Evolutionary conservation across 2,797 vertebrate species (phyloP), one percentile per base, ranked within the genome.

Genomic region (Ctenochaetus hawaiiensis): DNA sequence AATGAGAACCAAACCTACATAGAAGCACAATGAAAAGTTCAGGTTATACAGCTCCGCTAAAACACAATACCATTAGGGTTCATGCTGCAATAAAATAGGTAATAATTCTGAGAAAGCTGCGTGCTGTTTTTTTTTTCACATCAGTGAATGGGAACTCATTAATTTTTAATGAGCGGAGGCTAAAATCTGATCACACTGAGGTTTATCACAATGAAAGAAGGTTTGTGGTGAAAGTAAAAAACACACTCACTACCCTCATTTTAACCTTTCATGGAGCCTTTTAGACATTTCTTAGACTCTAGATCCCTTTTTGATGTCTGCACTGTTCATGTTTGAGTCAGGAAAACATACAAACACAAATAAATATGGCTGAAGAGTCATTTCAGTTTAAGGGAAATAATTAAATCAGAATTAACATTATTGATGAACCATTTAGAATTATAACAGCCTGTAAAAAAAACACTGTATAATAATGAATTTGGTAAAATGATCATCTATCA

Each of bases 101-200:
- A 73, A 73, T 64, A 61, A 47, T 37, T 12, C 63, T 47, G 39
- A 8, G 14, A n/a, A 43, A 20, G 18, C 16, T 51, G 63, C 58
- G 30, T 60, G 49, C 9, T 61, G 6, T 39, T 62, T 12, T 44
- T 48, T 39, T 62, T 12, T 44, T 48, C 49, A 22, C 49, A 57
- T 67, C 13, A 51, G 8, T 67, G 45, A 65, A 66, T 78, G 7
- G n/a, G 34, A 74, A 37, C 23, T 44, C 37, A 52, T 82, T 75
- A 70, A 72, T 71, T 20, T 83, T 84, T 75, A 60, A 77, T 75
- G 20, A 77, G 53, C 75, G 66, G 47, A 58, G 12, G 41, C 23
- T 41, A 44, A 76, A 73, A 57, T 60, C 20, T 61, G 51, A 88
- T 52, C 52, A 70, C 71, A 64, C 6, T 48, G 52, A 76, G 60